Conservation (phyloP, 37 sponge, comb jelly and placozoan genomes). For the Diacarnus erythraeanus region DNA sequence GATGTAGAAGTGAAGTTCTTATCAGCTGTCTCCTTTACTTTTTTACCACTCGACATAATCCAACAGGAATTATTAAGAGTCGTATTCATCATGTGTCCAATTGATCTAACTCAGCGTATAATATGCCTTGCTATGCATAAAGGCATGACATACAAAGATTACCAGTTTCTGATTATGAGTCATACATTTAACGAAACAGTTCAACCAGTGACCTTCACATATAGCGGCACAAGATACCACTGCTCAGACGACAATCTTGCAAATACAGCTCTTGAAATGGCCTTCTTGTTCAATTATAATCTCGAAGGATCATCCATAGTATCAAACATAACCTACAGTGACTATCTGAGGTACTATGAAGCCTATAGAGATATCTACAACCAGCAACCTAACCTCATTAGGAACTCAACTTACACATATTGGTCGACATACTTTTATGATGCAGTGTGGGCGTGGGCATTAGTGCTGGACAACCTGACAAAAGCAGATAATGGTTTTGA, state of each 20-base stretch:
- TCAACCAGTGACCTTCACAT: not conserved
- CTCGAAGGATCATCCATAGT: not conserved
- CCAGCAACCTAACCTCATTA: not conserved
- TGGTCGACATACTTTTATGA: conserved; percentile 28
- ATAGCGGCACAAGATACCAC: not conserved
- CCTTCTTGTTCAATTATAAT: not conserved
- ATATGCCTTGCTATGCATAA: conserved; percentile 15
- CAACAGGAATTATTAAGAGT: not conserved
- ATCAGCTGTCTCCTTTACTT: not conserved
- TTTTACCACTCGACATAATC: not conserved
- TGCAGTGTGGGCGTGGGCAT: conserved; percentile 33
- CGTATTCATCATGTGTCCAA: conserved; percentile 5
- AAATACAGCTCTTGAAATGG: not conserved
- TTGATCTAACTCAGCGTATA: not conserved
- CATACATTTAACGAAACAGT: not conserved
- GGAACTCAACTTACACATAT: not conserved
- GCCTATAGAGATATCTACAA: not conserved
- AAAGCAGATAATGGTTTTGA: not conserved
- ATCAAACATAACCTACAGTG: not conserved
- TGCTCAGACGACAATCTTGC: conserved; percentile 5
- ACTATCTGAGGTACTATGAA: not conserved
- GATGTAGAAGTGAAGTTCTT: not conserved
- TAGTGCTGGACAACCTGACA: conserved; percentile 13
- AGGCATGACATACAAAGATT: not conserved
- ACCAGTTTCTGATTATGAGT: conserved; percentile 13